Evolutionary conservation across 2,797 vertebrate genomes (phyloP).

Genomic region (Microctenopoma steveboyesi): DNA sequence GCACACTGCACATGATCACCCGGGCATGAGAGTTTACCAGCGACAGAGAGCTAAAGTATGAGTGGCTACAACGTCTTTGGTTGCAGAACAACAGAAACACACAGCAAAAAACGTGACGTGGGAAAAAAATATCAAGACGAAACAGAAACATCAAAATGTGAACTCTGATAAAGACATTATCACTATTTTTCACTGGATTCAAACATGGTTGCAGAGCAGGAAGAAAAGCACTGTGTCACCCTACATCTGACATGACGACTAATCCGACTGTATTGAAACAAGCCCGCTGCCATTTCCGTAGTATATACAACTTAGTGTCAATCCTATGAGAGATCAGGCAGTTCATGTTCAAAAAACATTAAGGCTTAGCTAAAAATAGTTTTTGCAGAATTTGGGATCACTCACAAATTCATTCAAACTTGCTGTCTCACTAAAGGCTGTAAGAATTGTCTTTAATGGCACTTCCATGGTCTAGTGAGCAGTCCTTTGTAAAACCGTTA

Average conservation of each 20-base stretch:
- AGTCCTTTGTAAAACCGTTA: conserved; percentile 65
- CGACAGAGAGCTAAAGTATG: conserved; percentile 52
- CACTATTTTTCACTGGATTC: conserved; percentile 37
- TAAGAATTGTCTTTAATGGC: conserved; percentile 75
- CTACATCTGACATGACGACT: conserved; percentile 27
- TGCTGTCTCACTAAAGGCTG: conserved; percentile 75
- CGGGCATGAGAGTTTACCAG: conserved; percentile 8
- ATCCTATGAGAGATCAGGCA: conserved; percentile 60
- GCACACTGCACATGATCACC: background rate
- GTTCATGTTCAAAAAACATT: conserved; percentile 56
- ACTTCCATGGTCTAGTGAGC: conserved; percentile 78
- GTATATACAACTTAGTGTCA: conserved; percentile 66
- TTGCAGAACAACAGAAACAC: conserved; percentile 63
- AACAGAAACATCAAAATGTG: conserved; percentile 30
- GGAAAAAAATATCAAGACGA: conserved; percentile 1
- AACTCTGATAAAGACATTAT: conserved; percentile 35
- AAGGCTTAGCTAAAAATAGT: conserved; percentile 70
- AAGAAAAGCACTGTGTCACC: conserved; percentile 33
- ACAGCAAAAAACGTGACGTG: conserved; percentile 26
- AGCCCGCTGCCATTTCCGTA: conserved; percentile 38
- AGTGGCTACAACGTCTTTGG: conserved; percentile 79
- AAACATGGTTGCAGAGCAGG: conserved; percentile 39
- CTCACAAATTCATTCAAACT: conserved; percentile 68
- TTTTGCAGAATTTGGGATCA: conserved; percentile 66
- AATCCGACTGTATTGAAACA: conserved; percentile 36